These are phyloP conservation scores for Pseudococcus longispinus DNA, from an alignment of 2,888 invertebrate genomes.

Conservation along the genomic window DNA sequence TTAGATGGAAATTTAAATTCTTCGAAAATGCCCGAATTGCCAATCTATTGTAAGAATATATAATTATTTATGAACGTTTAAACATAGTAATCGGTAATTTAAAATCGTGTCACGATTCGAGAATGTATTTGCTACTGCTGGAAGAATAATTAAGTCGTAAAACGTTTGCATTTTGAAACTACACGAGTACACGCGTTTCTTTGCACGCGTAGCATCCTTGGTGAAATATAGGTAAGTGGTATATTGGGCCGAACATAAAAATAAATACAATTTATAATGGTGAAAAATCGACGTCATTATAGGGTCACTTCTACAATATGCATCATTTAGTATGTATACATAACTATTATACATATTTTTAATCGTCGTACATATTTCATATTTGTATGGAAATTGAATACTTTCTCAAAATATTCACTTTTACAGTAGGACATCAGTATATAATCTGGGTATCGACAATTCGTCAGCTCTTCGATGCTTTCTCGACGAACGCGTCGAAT, in stretches of 20 bases:
- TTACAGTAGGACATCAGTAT: too few species aligned
- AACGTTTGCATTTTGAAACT: not conserved
- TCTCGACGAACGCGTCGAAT: not conserved
- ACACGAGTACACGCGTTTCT: not conserved
- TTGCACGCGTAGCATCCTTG: not conserved
- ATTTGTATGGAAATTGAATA: not conserved
- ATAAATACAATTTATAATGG: not conserved
- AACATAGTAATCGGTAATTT: not conserved
- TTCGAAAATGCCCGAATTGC: too few species aligned
- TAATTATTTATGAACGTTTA: too few species aligned
- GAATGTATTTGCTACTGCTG: not conserved
- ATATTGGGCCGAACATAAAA: not conserved
- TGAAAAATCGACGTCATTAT: conserved; percentile 9
- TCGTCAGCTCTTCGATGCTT: not conserved
- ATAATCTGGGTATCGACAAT: too few species aligned
- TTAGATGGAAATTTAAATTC: too few species aligned
- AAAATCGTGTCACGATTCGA: not conserved
- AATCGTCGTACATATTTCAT: not conserved
- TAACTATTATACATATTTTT: not conserved
- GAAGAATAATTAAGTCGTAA: conserved; percentile 30
- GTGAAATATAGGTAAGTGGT: conserved; percentile 33
- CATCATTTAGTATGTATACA: too few species aligned
- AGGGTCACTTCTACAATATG: not conserved
- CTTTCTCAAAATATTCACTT: conserved; percentile 10
- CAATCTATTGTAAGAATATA: too few species aligned